Base-by-base conservation (phyloP, 2,888 invertebrate species). In the Yponomeuta plumbellus region DNA sequence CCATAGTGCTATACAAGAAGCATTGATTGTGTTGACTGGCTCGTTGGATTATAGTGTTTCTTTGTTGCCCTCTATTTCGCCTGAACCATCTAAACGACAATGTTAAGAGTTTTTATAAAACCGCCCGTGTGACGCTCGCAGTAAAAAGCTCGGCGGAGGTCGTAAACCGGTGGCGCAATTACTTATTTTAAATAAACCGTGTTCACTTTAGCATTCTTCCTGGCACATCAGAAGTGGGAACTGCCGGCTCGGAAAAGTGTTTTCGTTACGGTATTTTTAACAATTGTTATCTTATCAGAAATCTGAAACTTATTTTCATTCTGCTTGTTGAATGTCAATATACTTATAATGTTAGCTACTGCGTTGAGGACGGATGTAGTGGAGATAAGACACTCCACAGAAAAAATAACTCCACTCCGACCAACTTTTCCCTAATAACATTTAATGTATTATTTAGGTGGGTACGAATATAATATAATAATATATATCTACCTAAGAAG, bases 181-280 rank as follows among this genome's bases (percentile, higher is more conserved):
- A 80, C 80, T 81, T 79, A 75, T 79, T 80, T 75, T 75, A 74
- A 78, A 81, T 77, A 79, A 80, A 81, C 74, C 69, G 70, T 68
- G 75, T 73, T 73, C 75, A 76, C 73, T 72, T 65, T 68, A 67
- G 69, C 75, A 3, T 76, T 76, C 75, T 78, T 77, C 74, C 73
- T 70, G 68, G 70, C 68, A 73, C 69, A 71, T 52, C 64, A 72
- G 67, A 67, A 70, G 23, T 64, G 56, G 34, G 64, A 34, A 63
- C 20, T 71, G 34, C 34, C 34, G 68, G 21, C 62, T n/a, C 4
- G 26, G 39, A 26, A 39, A 40, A n/a, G 21, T 34, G 6, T 64
- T 64, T 21, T 10, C n/a, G 40, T 64, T 40, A 21, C 39, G 17
- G 44, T 20, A n/a, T 20, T 21, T 21, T 5, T 58, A 21, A 58